Evolutionary conservation across 2,113 vertebrate species (phyloP).

Genomic region (Corydoras sp.): DNA sequence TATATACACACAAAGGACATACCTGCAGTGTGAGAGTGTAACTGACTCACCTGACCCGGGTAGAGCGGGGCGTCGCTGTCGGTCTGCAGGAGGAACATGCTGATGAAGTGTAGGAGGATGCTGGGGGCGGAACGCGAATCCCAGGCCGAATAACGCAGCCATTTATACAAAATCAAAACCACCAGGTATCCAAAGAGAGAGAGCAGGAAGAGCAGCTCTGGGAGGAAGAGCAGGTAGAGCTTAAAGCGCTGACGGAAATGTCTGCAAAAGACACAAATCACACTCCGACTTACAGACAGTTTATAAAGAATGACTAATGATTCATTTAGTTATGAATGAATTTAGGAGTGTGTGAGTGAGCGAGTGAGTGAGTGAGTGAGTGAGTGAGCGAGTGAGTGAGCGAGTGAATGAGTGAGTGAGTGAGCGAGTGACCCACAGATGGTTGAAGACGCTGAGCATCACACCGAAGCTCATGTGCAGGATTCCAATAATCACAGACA

Average conservation of each 20-base stretch:
- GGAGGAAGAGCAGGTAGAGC: slow-evolving; percentile 84
- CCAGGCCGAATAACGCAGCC: slow-evolving; percentile 74
- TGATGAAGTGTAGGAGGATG: slow-evolving; percentile 93
- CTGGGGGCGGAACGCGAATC: slow-evolving; percentile 82
- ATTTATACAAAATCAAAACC: slow-evolving; percentile 93
- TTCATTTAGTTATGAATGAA: too few species aligned
- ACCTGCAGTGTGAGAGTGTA: too few species aligned
- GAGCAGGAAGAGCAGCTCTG: slow-evolving; percentile 88
- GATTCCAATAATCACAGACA: slow-evolving; percentile 92
- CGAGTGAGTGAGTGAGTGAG: too few species aligned
- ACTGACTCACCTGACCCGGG: slow-evolving; percentile 75
- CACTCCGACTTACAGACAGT: slow-evolving; percentile 77
- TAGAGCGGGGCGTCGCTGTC: slow-evolving; percentile 65
- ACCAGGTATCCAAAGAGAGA: slow-evolving; percentile 93
- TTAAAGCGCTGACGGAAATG: slow-evolving; percentile 86
- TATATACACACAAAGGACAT: too few species aligned
- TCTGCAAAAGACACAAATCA: slow-evolving; percentile 53
- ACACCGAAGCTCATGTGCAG: slow-evolving; percentile 94
- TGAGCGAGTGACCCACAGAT: slow-evolving; percentile 77
- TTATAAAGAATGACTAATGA: too few species aligned
- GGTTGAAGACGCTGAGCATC: slow-evolving; percentile 86
- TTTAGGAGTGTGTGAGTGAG: too few species aligned
- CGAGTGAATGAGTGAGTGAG: too few species aligned
- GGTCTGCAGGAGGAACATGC: slow-evolving; percentile 86
- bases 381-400: too few species aligned